Percentiles rank a stretch among this genome's conserved stretches.
Conservation (phyloP, 1,140 invertebrate species). For the Tetraneura akinire region DNA sequence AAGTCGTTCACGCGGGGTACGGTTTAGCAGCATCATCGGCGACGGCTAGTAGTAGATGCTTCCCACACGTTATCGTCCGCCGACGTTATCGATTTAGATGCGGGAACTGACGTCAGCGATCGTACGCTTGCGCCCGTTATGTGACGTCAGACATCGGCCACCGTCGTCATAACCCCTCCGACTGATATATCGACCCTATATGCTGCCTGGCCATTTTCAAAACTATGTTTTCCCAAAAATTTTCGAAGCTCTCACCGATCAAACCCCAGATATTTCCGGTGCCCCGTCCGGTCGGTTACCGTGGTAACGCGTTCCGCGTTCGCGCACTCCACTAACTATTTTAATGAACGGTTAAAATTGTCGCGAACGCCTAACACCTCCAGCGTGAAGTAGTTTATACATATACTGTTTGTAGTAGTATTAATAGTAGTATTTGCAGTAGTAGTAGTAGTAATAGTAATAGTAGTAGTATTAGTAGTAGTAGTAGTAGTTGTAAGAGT, state of each 20-base stretch:
- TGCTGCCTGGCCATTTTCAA: background rate
- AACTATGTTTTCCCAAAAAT: background rate
- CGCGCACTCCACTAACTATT: background rate
- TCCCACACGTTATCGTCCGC: background rate
- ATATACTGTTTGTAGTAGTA: too few relatives aligned
- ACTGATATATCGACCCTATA: background rate
- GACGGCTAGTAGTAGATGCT: background rate
- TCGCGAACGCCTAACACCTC: background rate
- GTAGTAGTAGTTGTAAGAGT: too few relatives aligned
- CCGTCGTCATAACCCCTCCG: conserved; percentile 66
- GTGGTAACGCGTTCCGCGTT: conserved; percentile 31
- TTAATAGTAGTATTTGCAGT: too few relatives aligned
- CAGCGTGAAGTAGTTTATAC: too few relatives aligned
- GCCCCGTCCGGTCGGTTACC: background rate
- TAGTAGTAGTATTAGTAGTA: too few relatives aligned
- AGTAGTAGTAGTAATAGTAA: too few relatives aligned
- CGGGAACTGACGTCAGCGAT: conserved; percentile 56
- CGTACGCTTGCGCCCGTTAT: conserved; percentile 39
- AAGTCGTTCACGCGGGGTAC: background rate
- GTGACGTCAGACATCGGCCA: conserved; percentile 49
- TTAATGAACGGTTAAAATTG: conserved; percentile 39
- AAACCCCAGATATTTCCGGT: background rate
- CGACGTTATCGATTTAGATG: conserved; percentile 14
- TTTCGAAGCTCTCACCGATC: background rate
- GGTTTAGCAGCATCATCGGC: background rate